Evolutionary conservation across 2,113 vertebrate species (phyloP).

Genomic region (Channa maculata): DNA sequence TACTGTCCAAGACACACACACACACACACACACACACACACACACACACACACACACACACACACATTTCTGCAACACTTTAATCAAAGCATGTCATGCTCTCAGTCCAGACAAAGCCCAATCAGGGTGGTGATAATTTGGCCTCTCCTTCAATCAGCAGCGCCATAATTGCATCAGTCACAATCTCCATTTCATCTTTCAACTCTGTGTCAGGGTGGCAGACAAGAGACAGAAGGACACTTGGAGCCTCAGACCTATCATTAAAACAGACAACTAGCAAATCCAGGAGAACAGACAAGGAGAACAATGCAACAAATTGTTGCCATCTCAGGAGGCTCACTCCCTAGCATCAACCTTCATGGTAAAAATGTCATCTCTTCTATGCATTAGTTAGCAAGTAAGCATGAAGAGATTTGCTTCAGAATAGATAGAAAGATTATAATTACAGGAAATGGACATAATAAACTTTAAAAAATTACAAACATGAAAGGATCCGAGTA

Average conservation of each 20-base stretch:
- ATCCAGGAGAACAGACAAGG: conserved; percentile 47
- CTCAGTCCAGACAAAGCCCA: conserved; percentile 84
- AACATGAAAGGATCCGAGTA: no score
- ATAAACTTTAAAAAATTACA: not conserved
- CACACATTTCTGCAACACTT: conserved; percentile 74
- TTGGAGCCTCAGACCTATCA: conserved; percentile 66
- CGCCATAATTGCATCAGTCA: conserved; percentile 85
- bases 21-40: conserved; percentile 38
- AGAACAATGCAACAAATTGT: conserved; percentile 73
- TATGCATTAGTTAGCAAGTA: not conserved
- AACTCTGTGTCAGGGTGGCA: conserved; percentile 74
- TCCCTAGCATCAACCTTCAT: conserved; percentile 42
- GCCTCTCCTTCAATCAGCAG: conserved; percentile 86
- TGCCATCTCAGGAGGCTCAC: conserved; percentile 64
- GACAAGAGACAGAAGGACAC: conserved; percentile 71
- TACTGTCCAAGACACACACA: conserved; percentile 40
- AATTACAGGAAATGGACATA: conserved; percentile 6
- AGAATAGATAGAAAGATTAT: not conserved
- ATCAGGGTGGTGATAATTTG: conserved; percentile 85
- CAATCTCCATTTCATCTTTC: conserved; percentile 85
- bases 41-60: conserved; percentile 37
- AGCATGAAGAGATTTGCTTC: no score
- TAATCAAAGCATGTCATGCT: conserved; percentile 82
- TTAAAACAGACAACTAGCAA: conserved; percentile 72
- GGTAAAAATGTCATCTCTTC: not conserved